Percentiles rank a stretch among this genome's conserved stretches.
Conservation (phyloP, 1,140 invertebrate genomes). For the Heliconius hewitsoni region DNA sequence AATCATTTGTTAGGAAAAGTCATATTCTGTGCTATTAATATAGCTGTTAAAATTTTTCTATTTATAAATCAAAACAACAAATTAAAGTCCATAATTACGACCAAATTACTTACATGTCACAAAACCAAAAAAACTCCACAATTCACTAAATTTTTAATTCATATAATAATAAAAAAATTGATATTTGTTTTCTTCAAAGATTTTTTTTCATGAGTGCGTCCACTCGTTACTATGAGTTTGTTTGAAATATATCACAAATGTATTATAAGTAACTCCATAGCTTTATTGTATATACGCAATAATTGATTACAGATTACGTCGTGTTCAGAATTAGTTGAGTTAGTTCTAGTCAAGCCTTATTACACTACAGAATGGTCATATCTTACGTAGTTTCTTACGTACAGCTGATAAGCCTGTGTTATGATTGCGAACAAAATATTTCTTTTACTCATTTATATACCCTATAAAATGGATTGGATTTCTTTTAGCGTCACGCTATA, state of each 20-base stretch:
- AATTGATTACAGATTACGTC: background rate
- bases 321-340: background rate
- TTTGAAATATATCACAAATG: background rate
- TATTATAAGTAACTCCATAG: background rate
- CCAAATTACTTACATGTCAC: background rate
- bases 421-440: background rate
- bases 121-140: background rate
- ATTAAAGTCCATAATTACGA: background rate
- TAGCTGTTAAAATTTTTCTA: too few species aligned
- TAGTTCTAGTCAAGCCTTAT: constrained; percentile 1
- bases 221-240: too few species aligned
- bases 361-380: background rate
- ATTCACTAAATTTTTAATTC: background rate
- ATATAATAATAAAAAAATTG: too few species aligned
- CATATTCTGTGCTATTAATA: too few species aligned
- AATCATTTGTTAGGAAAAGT: too few species aligned
- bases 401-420: background rate
- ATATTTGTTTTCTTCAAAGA: too few species aligned
- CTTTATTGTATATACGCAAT: background rate
- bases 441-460: background rate
- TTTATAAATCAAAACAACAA: too few species aligned
- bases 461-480: too few species aligned
- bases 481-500: too few species aligned
- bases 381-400: background rate
- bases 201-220: too few species aligned